Conservation (phyloP, 2,113 vertebrate genomes). For the Oceanites oceanicus region DNA sequence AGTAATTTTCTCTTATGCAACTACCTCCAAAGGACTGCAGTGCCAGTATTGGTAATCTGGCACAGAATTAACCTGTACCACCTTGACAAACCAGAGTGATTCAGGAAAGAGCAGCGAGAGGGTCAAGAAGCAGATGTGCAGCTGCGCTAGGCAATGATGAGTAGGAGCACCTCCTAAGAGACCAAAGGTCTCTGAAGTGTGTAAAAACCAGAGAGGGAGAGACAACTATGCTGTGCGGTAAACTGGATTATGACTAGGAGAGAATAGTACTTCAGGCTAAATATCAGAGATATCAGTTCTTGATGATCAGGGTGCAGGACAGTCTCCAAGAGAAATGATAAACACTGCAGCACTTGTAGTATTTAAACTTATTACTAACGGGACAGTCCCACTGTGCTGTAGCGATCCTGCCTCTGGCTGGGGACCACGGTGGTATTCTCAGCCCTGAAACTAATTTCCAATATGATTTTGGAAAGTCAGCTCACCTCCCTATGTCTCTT, state of each 20-base stretch:
- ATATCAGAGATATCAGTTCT: background rate
- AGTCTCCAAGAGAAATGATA: background rate
- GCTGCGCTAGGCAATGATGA: background rate
- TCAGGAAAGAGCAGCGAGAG: background rate
- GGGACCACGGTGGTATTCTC: background rate
- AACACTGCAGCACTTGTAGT: background rate
- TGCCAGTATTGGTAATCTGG: background rate
- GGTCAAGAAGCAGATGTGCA: background rate
- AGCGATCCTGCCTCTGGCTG: background rate
- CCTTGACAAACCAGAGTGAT: background rate
- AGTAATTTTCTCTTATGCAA: background rate
- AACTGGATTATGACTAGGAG: background rate
- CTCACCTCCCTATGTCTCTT: background rate
- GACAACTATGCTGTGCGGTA: background rate
- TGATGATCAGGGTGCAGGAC: background rate
- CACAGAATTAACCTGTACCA: background rate
- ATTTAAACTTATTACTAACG: background rate
- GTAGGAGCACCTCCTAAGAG: background rate
- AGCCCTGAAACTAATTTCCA: background rate
- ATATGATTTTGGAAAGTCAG: background rate
- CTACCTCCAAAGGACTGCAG: background rate
- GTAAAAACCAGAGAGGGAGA: background rate
- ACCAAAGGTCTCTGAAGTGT: background rate
- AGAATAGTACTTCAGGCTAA: background rate
- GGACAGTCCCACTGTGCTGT: background rate